These are phyloP conservation scores for Ariopsis seemanni DNA, from an alignment of 2,113 vertebrate genomes.

Conservation along the genomic window DNA sequence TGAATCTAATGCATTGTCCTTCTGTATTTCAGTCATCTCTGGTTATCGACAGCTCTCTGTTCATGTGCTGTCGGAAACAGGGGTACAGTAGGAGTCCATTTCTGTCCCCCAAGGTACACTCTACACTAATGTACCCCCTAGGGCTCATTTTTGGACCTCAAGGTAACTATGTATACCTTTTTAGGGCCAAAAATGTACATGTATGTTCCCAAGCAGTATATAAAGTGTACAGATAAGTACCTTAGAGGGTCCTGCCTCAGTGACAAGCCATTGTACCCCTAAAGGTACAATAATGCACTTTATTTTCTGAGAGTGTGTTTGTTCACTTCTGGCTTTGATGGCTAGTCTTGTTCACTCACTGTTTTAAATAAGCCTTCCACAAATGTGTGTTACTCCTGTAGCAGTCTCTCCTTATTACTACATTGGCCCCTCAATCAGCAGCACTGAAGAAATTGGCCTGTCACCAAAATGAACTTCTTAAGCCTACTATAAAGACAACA, in stretches of 20 bases:
- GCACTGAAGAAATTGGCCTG: neutral
- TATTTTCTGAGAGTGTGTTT: neutral
- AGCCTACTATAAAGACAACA: constrained; percentile 1
- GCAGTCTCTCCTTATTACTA: neutral
- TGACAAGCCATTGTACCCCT: too few relatives aligned
- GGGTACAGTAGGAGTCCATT: too few relatives aligned
- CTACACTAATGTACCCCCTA: too few relatives aligned
- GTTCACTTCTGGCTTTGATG: neutral
- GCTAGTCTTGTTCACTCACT: neutral
- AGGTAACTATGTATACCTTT: too few relatives aligned
- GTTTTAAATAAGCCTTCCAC: neutral
- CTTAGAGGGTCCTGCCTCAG: too few relatives aligned
- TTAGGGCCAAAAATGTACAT: too few relatives aligned
- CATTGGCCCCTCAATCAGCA: neutral
- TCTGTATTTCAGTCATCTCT: neutral
- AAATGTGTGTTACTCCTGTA: neutral
- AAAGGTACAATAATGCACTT: too few relatives aligned
- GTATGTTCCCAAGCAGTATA: too few relatives aligned
- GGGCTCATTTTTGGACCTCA: too few relatives aligned
- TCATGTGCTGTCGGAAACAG: too few relatives aligned
- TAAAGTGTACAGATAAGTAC: too few relatives aligned
- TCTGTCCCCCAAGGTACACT: too few relatives aligned
- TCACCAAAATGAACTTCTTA: neutral
- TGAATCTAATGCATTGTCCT: neutral
- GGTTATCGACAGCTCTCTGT: neutral